These are phyloP conservation scores for Salarias fasciatus DNA, from an alignment of 2,797 vertebrate genomes.

Conservation along the genomic window DNA sequence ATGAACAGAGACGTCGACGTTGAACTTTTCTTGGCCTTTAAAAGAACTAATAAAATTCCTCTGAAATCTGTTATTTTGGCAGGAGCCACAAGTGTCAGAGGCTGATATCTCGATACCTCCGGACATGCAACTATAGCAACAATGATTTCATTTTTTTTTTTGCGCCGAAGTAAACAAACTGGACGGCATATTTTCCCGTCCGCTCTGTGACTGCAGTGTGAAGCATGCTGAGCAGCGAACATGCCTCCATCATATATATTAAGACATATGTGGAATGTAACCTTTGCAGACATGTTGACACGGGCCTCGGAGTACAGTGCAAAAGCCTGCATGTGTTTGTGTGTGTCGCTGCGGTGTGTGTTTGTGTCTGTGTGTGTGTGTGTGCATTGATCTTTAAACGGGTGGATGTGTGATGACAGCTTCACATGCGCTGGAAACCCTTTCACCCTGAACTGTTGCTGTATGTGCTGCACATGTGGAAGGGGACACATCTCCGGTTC, in stretches of 20 bases:
- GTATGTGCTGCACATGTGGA: constrained; percentile 23
- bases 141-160: neutral
- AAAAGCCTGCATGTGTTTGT: neutral
- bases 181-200: constrained; percentile 11
- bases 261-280: constrained; percentile 57
- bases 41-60: neutral
- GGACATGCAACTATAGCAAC: neutral
- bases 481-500: constrained; percentile 42
- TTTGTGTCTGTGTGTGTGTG: no score
- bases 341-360: no score
- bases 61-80: constrained; percentile 5
- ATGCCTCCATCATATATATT: constrained; percentile 38
- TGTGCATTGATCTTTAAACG: no score
- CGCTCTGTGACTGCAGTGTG: constrained; percentile 27
- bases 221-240: constrained; percentile 44
- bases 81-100: neutral
- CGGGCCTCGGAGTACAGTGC: constrained; percentile 19
- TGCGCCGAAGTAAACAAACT: constrained; percentile 12
- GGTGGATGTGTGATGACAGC: constrained; percentile 21
- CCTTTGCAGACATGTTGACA: constrained; percentile 57
- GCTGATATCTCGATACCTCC: constrained; percentile 1
- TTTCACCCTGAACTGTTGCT: constrained; percentile 31
- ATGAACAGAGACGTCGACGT: constrained; percentile 1
- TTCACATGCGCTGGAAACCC: constrained; percentile 37
- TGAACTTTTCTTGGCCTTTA: constrained; percentile 6